A percentile compares a stretch with the other conserved stretches of the same genome.
Evolutionary conservation across 2,113 vertebrate species (phyloP).

Genomic region (Melanocharis versteri): DNA sequence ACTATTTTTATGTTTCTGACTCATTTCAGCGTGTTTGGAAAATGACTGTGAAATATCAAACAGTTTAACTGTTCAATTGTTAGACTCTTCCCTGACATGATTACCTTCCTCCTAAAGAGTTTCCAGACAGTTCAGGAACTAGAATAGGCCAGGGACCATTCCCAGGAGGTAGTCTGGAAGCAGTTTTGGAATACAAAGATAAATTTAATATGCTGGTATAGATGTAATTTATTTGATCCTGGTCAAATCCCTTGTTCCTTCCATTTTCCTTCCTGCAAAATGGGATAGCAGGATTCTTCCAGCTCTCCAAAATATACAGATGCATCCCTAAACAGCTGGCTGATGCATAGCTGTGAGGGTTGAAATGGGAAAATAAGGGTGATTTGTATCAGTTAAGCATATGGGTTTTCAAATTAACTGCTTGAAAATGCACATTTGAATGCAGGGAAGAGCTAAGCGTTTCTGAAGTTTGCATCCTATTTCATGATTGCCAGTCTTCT

Average conservation of each 20-base stretch:
- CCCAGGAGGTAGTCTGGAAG: not conserved
- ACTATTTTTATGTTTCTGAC: not conserved
- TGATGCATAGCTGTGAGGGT: not conserved
- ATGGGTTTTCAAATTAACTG: not conserved
- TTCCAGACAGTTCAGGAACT: not conserved
- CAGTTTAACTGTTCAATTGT: not conserved
- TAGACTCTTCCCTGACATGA: not conserved
- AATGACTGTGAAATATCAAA: not conserved
- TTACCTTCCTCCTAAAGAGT: not conserved
- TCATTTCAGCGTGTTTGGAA: not conserved
- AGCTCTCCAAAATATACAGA: not conserved
- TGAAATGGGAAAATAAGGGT: not conserved
- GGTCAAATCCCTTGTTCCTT: not conserved
- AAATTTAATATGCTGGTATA: not conserved
- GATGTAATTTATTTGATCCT: not conserved
- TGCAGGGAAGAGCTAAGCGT: not conserved
- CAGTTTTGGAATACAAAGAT: not conserved
- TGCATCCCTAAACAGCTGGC: not conserved
- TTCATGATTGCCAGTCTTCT: not conserved
- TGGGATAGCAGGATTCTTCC: not conserved
- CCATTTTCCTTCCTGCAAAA: not conserved
- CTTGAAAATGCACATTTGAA: not conserved
- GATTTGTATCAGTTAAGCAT: slow-evolving; percentile 7
- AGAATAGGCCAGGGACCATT: not conserved
- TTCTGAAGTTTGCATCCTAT: not conserved